phyloP scores from a whole-genome alignment of 2,888 invertebrate genomes.

The Geotrupes spiniger region DNA sequence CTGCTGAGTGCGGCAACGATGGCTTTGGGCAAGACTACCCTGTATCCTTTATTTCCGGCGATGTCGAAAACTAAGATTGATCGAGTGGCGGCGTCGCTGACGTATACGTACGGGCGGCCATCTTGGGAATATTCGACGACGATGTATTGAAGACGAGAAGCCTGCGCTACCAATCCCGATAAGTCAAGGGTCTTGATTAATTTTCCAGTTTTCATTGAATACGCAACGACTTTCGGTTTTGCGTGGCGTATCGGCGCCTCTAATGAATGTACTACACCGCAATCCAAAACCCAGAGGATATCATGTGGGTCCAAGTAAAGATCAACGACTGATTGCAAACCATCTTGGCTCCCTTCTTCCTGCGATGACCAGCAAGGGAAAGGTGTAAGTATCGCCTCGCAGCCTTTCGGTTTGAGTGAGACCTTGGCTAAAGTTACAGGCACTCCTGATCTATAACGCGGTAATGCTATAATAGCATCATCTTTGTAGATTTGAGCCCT shows the following conservation, averaged over 20 bases:
- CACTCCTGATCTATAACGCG: conserved; percentile 63
- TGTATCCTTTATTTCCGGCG: conserved; percentile 59
- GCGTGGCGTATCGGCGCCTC: conserved; percentile 64
- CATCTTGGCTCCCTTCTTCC: conserved; percentile 61
- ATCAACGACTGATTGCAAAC: conserved; percentile 70
- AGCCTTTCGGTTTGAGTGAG: conserved; percentile 50
- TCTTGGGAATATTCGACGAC: conserved; percentile 64
- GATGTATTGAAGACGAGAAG: conserved; percentile 67
- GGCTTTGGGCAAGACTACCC: conserved; percentile 61
- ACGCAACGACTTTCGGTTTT: conserved; percentile 66
- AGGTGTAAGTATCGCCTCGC: conserved; percentile 54
- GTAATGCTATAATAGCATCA: conserved; percentile 56
- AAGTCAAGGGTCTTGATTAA: conserved; percentile 62
- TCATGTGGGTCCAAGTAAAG: conserved; percentile 60
- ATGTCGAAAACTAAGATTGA: conserved; percentile 68
- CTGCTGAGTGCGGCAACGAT: conserved; percentile 53
- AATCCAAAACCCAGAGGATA: conserved; percentile 70
- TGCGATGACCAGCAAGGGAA: conserved; percentile 65
- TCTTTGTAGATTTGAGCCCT: conserved; percentile 58
- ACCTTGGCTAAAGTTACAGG: conserved; percentile 64
- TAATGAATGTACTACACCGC: conserved; percentile 66
- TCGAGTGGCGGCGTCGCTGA: conserved; percentile 68
- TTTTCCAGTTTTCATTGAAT: conserved; percentile 59
- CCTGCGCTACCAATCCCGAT: conserved; percentile 55
- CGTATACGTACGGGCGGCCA: conserved; percentile 61